Evolutionary conservation across 2,113 vertebrate genomes (phyloP).

Genomic region (Gallinago jamesoni): DNA sequence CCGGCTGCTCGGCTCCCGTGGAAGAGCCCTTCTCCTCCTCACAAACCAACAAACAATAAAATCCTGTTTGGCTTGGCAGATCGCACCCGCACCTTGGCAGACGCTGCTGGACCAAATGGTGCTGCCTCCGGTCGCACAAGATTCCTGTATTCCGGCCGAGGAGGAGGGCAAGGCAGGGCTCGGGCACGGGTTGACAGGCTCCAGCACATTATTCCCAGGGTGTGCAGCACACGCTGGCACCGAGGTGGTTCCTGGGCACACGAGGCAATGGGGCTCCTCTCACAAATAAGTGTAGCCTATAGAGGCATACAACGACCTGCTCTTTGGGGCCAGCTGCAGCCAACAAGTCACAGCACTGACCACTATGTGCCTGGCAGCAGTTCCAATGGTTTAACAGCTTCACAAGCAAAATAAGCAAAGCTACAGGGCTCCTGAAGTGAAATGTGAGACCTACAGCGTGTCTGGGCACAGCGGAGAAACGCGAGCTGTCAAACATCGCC

Average conservation of each 20-base stretch:
- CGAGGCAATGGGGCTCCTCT: neutral
- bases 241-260: rapidly evolving
- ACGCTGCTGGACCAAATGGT: neutral
- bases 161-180: neutral
- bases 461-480: neutral
- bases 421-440: neutral
- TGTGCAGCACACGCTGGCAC: neutral
- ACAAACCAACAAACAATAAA: neutral
- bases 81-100: neutral
- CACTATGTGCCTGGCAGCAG: neutral
- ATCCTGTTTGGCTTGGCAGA: conserved; percentile 45
- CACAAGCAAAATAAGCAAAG: neutral
- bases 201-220: neutral
- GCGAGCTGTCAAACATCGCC: neutral
- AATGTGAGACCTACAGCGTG: neutral
- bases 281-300: rapidly evolving
- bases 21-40: neutral
- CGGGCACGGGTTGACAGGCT: neutral
- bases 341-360: rapidly evolving
- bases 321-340: neutral
- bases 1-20: neutral
- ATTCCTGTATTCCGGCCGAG: neutral
- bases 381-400: neutral
- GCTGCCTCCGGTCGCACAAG: neutral
- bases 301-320: neutral